Conservation (phyloP, 1,140 invertebrate species). For the Caligus rogercresseyi region DNA sequence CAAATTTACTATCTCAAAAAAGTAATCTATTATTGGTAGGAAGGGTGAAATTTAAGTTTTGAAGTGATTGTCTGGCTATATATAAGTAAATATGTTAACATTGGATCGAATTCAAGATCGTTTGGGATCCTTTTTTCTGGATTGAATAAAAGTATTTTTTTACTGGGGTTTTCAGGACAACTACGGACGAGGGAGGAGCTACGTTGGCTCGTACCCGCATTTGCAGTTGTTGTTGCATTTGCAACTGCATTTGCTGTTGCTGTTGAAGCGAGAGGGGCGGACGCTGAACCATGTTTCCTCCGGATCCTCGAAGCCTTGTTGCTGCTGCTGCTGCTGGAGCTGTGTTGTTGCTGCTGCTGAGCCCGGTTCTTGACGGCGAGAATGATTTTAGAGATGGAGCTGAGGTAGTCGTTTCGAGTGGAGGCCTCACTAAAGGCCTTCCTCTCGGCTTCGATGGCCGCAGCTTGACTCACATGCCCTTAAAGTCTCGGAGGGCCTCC, state of each 20-base stretch:
- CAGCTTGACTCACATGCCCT: neutral
- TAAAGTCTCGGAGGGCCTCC: neutral
- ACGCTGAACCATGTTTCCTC: conserved; percentile 7
- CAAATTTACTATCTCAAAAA: no score
- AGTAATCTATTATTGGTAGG: no score
- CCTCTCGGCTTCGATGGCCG: neutral
- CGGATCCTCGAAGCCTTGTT: neutral
- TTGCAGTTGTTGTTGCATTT: conserved; percentile 14
- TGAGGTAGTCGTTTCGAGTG: neutral
- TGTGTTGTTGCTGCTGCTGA: conserved; percentile 1
- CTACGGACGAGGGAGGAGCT: neutral
- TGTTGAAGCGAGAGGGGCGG: neutral
- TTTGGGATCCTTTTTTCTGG: no score
- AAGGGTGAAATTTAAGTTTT: no score
- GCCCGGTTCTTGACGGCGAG: neutral
- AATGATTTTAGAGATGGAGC: neutral
- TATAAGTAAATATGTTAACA: no score
- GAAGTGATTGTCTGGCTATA: no score
- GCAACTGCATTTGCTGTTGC: conserved; percentile 3
- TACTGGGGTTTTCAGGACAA: neutral
- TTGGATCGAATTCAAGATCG: no score
- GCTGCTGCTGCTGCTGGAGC: neutral
- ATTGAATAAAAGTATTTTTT: neutral
- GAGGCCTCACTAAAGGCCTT: neutral
- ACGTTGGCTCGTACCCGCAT: neutral